Evolutionary conservation across 92 coral and sea anemone species (phyloP), one percentile per base, ranked within the genome.

Genomic region (Ricordea florida): DNA sequence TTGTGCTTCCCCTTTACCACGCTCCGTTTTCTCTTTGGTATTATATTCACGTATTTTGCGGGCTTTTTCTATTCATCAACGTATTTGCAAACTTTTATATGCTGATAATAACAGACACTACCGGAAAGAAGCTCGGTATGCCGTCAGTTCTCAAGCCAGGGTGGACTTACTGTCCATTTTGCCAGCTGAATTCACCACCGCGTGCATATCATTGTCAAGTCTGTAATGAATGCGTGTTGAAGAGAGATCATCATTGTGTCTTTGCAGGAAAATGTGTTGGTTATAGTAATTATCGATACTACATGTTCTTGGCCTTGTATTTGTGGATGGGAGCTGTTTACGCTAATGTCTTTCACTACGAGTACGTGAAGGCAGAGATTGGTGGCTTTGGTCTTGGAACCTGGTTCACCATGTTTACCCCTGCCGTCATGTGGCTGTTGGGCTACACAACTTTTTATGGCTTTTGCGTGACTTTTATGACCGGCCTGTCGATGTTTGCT

Each of bases 261-360:
- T 94, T 94, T 41, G 98, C 94, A 23, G 98, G 98, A 1, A 93
- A 69, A 32, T 94, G 98, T 55, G 90, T 94, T 5, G 98, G 98
- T 6, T 90, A 77, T 72, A 81, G 89, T n/a, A 94, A 94, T 69
- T 94, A 94, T 85, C 97, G 98, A 26, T 94, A 92, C 63, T 94
- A 94, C 61, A 45, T 94, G 15, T 85, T 85, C 56, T 63, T 94
- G 57, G 98, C 92, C 50, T 37, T 92, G 10, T 92, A 90, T 57
- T 75, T 94, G 17, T 94, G 98, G 98, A 44, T 88, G 38, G 98
- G 98, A 57, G 98, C 98, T 43, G 56, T 88, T 25, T 94, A 94
- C 57, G 97, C 97, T 26, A 94, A 94, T 44, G 33, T 88, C 13
- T 92, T 91, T 36, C 98, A 94, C 74, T 84, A 88, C 66, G 94